Evolutionary conservation across 2,113 vertebrate genomes (phyloP).

Genomic region (Oophaga pumilio): DNA sequence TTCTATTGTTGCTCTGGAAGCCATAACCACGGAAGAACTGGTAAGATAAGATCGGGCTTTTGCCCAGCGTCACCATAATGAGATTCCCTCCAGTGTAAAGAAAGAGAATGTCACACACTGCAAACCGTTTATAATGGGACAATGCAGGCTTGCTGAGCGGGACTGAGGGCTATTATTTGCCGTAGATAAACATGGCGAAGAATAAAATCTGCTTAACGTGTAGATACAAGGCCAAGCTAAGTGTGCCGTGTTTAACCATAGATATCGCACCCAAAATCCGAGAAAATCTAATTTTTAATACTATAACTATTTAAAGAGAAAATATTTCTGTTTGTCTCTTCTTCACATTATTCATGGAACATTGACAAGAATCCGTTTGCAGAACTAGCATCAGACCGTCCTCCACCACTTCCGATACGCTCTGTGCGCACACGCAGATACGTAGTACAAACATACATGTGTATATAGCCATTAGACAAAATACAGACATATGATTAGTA

Average conservation of each 20-base stretch:
- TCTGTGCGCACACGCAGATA: too few relatives aligned
- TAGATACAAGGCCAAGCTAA: neutral
- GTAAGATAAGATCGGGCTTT: neutral
- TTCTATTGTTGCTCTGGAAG: neutral
- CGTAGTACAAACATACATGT: too few relatives aligned
- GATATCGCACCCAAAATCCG: neutral
- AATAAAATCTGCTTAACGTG: slow-evolving; percentile 32
- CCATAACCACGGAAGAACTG: neutral
- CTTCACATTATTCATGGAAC: neutral
- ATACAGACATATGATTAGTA: too few relatives aligned
- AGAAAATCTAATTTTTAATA: neutral
- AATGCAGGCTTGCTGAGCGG: neutral
- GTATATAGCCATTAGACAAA: too few relatives aligned
- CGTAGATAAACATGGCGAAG: slow-evolving; percentile 30
- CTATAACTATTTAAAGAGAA: neutral
- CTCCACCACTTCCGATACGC: too few relatives aligned
- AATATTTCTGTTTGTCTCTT: neutral
- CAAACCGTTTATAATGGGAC: slow-evolving; percentile 36
- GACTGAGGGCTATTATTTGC: slow-evolving; percentile 19
- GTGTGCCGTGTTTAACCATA: neutral
- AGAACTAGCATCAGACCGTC: too few relatives aligned
- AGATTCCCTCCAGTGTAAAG: slow-evolving; percentile 25
- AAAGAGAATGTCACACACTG: slow-evolving; percentile 36
- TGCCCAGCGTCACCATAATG: slow-evolving; percentile 6
- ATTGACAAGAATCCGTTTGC: too few relatives aligned